Evolutionary conservation across 2,797 vertebrate genomes (phyloP).

Genomic region (Chaetophractus vellerosus): DNA sequence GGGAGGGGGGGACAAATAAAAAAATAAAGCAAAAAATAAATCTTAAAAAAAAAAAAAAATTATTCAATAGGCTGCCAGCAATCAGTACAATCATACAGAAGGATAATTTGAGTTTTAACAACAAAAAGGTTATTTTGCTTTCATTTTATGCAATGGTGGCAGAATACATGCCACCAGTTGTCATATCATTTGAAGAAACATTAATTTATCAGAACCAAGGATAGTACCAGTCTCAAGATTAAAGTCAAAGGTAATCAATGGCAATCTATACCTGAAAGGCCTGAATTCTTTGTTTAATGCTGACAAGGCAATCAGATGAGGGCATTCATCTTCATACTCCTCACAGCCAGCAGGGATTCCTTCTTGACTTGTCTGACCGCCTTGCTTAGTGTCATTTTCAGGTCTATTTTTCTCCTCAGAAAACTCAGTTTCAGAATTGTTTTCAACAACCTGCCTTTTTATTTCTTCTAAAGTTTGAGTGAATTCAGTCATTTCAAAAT

Average conservation of each 20-base stretch:
- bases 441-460: constrained; percentile 87
- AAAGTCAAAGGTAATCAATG: constrained; percentile 15
- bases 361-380: constrained; percentile 50
- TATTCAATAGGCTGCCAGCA: not conserved
- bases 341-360: constrained; percentile 24
- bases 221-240: constrained; percentile 37
- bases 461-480: constrained; percentile 91
- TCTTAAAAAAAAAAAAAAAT: not conserved
- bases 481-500: constrained; percentile 91
- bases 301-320: constrained; percentile 79
- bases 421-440: constrained; percentile 66
- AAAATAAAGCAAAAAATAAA: too few species aligned
- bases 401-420: constrained; percentile 41
- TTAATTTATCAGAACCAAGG: not conserved
- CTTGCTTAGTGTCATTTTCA: constrained; percentile 50
- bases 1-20: too few species aligned
- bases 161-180: not conserved
- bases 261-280: constrained; percentile 86
- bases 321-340: constrained; percentile 76
- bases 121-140: constrained; percentile 36
- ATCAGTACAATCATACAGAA: not conserved
- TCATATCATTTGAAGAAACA: not conserved
- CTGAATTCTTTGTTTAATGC: constrained; percentile 76
- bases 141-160: constrained; percentile 2
- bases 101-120: constrained; percentile 39